Conservation (phyloP, 1,140 invertebrate species). For the Anagrus nilaparvatae region DNA sequence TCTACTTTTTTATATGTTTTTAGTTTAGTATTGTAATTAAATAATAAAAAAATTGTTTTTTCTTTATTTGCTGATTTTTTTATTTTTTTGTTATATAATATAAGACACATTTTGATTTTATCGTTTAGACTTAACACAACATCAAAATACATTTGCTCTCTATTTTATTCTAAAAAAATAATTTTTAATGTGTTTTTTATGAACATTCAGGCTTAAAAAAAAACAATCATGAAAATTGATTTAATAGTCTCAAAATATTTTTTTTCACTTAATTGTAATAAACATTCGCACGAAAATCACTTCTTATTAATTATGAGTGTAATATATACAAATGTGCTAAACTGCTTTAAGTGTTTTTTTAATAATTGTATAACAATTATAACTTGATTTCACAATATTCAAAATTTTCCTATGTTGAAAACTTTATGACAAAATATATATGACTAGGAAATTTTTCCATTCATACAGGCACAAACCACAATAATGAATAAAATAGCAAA, state of each 20-base stretch:
- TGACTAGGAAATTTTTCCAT: too few relatives aligned
- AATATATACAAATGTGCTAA: too few relatives aligned
- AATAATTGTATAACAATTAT: too few relatives aligned
- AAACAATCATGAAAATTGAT: neutral
- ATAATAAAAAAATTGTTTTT: slow-evolving; percentile 1
- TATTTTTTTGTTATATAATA: slow-evolving; percentile 10
- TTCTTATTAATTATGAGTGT: too few relatives aligned
- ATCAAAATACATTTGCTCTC: slow-evolving; percentile 9
- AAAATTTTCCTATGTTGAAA: too few relatives aligned
- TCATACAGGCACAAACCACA: too few relatives aligned
- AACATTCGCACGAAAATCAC: too few relatives aligned
- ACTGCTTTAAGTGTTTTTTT: too few relatives aligned
- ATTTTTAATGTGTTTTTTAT: slow-evolving; percentile 6
- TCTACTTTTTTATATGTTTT: slow-evolving; percentile 3
- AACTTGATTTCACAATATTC: too few relatives aligned
- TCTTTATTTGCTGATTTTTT: slow-evolving; percentile 12
- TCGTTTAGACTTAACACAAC: slow-evolving; percentile 10
- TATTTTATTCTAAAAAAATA: slow-evolving; percentile 11
- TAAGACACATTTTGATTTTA: slow-evolving; percentile 17
- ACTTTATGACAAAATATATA: too few relatives aligned
- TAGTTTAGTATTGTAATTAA: slow-evolving; percentile 1
- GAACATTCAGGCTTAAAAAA: slow-evolving; percentile 3
- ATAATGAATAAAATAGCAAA: too few relatives aligned
- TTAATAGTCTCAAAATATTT: slow-evolving; percentile 4
- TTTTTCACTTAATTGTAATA: slow-evolving; percentile 4